Base-by-base conservation (phyloP, 2,888 invertebrate species). In the Eudasyphora cyanicolor region DNA sequence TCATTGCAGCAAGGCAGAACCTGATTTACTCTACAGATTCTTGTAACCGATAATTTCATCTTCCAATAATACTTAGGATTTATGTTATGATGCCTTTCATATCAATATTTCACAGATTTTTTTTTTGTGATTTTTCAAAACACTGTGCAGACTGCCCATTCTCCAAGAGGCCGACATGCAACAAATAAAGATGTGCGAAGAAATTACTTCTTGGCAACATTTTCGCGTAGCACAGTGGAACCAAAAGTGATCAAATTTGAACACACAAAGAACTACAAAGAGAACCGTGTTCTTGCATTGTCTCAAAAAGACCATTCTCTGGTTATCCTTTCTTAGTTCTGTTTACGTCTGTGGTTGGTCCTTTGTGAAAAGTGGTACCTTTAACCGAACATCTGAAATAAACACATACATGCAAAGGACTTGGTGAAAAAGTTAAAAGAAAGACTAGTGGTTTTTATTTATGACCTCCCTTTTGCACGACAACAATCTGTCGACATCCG, bases 131-230 rank as follows among this genome's bases (percentile, higher is more conserved):
- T n/a, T n/a, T 32, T 32, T 32, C 5, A 8, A 32, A 32, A 10
- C 38, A 10, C 38, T 38, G 38, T 38, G 38, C 38, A 8, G 6
- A 2, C 4, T 10, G 12, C 7, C 38, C 38, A 38, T 12, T 38
- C n/a, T 45, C 29, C 14, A 10, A 32, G 62, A 51, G 62, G 79
- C n/a, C 35, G 82, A 70, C 82, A 75, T 74, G 71, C 82, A 82
- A 82, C 76, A 82, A 79, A 82, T 82, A 76, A 82, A 79, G 76
- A 79, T 79, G 82, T 79, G 79, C 69, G 76, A 79, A 82, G 76
- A 69, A 73, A 76, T 82, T 79, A 82, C 76, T 79, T 73, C 45
- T 45, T 45, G 45, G 45, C 45, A 45, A n/a, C 45, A 45, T 45
- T 4, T 2, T n/a, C 45, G 14, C 2, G 45, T n/a, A n/a, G 45